Evolutionary conservation across 2,888 invertebrate species (phyloP).

Genomic region (Myathropa florea): DNA sequence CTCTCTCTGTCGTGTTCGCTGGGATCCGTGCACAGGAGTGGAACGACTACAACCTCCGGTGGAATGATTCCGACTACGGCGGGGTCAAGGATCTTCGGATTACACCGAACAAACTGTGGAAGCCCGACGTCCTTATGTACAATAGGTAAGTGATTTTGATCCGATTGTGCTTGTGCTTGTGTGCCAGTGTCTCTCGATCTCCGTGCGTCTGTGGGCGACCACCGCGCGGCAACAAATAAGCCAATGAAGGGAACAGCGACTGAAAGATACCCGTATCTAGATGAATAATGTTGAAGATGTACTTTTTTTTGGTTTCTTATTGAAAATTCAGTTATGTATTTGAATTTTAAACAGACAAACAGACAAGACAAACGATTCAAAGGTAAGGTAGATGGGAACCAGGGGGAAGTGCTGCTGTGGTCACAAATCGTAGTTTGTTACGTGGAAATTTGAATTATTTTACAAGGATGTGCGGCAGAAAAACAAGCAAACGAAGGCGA

Average conservation of each 20-base stretch:
- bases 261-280: background rate
- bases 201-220: slow-evolving; percentile 2
- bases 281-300: background rate
- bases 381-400: slow-evolving; percentile 59
- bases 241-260: slow-evolving; percentile 44
- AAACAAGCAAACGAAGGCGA: too few relatives aligned
- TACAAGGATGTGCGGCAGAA: background rate
- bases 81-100: slow-evolving; percentile 96
- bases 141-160: slow-evolving; percentile 89
- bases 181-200: slow-evolving; percentile 16
- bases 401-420: slow-evolving; percentile 45
- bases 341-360: slow-evolving; percentile 9
- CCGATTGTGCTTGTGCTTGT: slow-evolving; percentile 34
- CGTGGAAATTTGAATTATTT: background rate
- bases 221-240: slow-evolving; percentile 55
- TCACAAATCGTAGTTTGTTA: slow-evolving; percentile 8
- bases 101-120: slow-evolving; percentile 97
- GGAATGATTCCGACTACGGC: slow-evolving; percentile 97
- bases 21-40: slow-evolving; percentile 92
- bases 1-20: background rate
- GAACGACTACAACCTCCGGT: slow-evolving; percentile 98
- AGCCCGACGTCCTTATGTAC: slow-evolving; percentile 99
- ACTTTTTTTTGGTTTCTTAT: background rate
- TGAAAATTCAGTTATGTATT: slow-evolving; percentile 24
- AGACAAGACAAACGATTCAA: background rate